Conservation (phyloP, 2,888 invertebrate genomes). For the Pyrochroa serraticornis region DNA sequence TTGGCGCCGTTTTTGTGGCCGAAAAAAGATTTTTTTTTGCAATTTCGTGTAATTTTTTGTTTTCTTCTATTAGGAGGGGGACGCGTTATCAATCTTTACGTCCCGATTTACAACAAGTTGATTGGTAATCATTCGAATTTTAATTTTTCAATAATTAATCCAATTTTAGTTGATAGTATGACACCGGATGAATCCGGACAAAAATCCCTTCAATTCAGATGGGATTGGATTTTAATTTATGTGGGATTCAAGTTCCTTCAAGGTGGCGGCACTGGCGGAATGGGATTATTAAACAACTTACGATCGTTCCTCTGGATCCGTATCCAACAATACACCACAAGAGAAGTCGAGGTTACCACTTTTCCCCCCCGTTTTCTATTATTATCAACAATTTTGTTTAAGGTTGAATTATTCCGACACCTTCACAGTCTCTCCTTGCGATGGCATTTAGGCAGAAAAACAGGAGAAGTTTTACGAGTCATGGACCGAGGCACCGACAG, state of each 20-base stretch:
- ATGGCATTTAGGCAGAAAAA: conserved; percentile 95
- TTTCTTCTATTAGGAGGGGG: conserved; percentile 77
- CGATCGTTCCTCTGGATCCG: conserved; percentile 93
- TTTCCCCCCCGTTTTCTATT: conserved; percentile 36
- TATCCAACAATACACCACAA: conserved; percentile 94
- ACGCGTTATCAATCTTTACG: conserved; percentile 86
- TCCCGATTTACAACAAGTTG: conserved; percentile 90
- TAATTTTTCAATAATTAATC: too few species aligned
- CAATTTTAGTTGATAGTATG: conserved; percentile 82
- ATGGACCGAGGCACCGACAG: conserved; percentile 98
- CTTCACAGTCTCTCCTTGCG: conserved; percentile 88
- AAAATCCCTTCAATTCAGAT: conserved; percentile 67
- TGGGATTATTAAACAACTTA: conserved; percentile 92
- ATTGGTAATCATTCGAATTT: conserved; percentile 74
- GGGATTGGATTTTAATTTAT: conserved; percentile 89
- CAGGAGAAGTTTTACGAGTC: conserved; percentile 93
- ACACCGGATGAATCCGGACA: conserved; percentile 53
- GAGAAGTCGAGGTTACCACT: conserved; percentile 79
- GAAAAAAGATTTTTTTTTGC: conserved; percentile 75
- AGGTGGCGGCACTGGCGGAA: conserved; percentile 91
- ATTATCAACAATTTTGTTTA: conserved; percentile 45
- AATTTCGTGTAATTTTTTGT: conserved; percentile 83
- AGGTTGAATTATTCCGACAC: conserved; percentile 84
- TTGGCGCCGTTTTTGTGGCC: conserved; percentile 96
- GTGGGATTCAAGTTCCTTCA: conserved; percentile 90